Conservation (phyloP, 2,888 invertebrate species). For the Pardosa pseudoannulata region DNA sequence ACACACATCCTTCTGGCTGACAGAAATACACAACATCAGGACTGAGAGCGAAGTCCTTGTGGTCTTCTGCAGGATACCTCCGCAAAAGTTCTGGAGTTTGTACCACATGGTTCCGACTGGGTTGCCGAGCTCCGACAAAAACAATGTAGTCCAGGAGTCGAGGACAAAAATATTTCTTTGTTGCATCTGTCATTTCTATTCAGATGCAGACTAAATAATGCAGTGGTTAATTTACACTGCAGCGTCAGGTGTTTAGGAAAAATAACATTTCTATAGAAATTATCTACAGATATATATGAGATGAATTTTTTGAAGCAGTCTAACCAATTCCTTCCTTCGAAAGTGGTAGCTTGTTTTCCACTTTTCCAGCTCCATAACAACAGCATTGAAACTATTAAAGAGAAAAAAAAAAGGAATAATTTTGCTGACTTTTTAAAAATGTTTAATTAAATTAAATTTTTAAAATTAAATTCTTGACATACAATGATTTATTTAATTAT, state of each 20-base stretch:
- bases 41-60: slow-evolving; percentile 95
- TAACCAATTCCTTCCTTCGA: slow-evolving; percentile 32
- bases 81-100: slow-evolving; percentile 95
- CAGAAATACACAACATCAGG: slow-evolving; percentile 92
- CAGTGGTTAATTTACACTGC: slow-evolving; percentile 48
- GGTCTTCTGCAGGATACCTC: slow-evolving; percentile 96
- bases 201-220: slow-evolving; percentile 25
- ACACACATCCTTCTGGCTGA: slow-evolving; percentile 97
- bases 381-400: slow-evolving; percentile 57
- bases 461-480: no score
- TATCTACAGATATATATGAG: slow-evolving; percentile 67
- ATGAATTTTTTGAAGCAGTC: slow-evolving; percentile 27
- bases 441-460: no score
- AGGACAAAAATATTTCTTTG: slow-evolving; percentile 80
- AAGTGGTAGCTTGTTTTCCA: slow-evolving; percentile 46
- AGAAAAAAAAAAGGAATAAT: no score
- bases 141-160: slow-evolving; percentile 92
- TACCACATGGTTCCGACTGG: slow-evolving; percentile 79
- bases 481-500: no score
- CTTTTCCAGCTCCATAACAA: slow-evolving; percentile 62
- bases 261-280: slow-evolving; percentile 50
- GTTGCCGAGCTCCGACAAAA: slow-evolving; percentile 91
- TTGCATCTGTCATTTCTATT: slow-evolving; percentile 74
- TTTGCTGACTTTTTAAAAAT: no score
- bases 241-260: slow-evolving; percentile 48